Evolutionary conservation across 2,888 invertebrate species (phyloP).

Genomic region (Amphipoea lucens): DNA sequence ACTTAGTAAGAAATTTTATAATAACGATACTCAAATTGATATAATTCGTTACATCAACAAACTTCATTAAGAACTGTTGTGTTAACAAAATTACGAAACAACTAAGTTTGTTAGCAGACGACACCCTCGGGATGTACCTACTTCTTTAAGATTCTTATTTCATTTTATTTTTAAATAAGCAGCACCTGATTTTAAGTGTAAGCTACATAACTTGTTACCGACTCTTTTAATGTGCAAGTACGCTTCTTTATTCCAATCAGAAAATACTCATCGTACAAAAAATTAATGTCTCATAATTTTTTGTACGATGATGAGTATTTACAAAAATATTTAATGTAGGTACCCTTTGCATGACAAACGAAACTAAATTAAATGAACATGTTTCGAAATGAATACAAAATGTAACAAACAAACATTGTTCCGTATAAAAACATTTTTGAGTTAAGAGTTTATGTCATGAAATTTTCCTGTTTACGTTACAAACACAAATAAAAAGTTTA

Average conservation of each 20-base stretch:
- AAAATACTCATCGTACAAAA: no score
- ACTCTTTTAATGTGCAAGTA: not conserved
- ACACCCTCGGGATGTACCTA: slow-evolving; percentile 30
- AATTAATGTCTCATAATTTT: not conserved
- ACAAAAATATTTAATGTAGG: not conserved
- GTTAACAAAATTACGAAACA: slow-evolving; percentile 60
- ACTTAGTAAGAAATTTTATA: slow-evolving; percentile 31
- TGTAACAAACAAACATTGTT: slow-evolving; percentile 6
- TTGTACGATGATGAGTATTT: not conserved
- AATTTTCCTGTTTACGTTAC: not conserved
- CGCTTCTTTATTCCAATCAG: not conserved
- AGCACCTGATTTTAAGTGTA: slow-evolving; percentile 10
- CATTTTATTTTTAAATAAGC: slow-evolving; percentile 15
- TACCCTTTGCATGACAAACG: not conserved
- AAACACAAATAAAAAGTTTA: slow-evolving; percentile 35
- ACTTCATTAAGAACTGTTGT: slow-evolving; percentile 55
- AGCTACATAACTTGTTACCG: not conserved
- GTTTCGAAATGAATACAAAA: not conserved
- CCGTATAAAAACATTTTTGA: slow-evolving; percentile 7
- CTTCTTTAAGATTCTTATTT: slow-evolving; percentile 20
- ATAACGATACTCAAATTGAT: slow-evolving; percentile 38
- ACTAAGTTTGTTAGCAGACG: slow-evolving; percentile 39
- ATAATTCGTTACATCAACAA: slow-evolving; percentile 56
- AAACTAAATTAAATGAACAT: slow-evolving; percentile 6
- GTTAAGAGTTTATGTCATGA: not conserved